Evolutionary conservation across 2,113 vertebrate genomes (phyloP).

Genomic region (Mungos mungo): DNA sequence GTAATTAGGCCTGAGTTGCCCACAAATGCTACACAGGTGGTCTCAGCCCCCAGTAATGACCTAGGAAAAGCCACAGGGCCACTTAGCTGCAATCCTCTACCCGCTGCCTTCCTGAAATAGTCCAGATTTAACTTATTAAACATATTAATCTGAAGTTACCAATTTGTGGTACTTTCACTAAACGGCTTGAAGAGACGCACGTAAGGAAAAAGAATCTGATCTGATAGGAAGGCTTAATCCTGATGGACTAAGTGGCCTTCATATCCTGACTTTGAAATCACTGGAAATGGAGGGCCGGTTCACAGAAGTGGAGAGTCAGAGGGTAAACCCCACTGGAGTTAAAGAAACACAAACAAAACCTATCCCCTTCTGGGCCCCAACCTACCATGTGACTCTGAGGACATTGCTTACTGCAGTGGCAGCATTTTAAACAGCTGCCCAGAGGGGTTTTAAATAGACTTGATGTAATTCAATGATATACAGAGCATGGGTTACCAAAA

Average conservation of each 20-base stretch:
- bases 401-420: slow-evolving; percentile 60
- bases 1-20: slow-evolving; percentile 59
- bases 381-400: slow-evolving; percentile 67
- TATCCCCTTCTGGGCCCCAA: background rate
- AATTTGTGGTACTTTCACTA: slow-evolving; percentile 58
- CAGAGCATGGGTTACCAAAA: slow-evolving; percentile 75
- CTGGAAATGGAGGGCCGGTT: background rate
- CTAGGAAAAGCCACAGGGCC: slow-evolving; percentile 35
- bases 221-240: background rate
- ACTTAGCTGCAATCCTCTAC: slow-evolving; percentile 46
- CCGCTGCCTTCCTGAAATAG: slow-evolving; percentile 54
- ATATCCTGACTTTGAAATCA: slow-evolving; percentile 57
- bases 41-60: slow-evolving; percentile 35
- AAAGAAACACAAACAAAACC: slow-evolving; percentile 74
- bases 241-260: slow-evolving; percentile 5
- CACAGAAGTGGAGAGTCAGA: slow-evolving; percentile 34
- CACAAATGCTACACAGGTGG: slow-evolving; percentile 81
- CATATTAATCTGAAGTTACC: slow-evolving; percentile 69
- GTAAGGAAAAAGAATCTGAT: slow-evolving; percentile 35
- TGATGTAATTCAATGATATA: slow-evolving; percentile 78
- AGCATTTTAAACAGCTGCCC: slow-evolving; percentile 71
- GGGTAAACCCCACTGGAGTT: slow-evolving; percentile 34
- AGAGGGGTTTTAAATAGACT: slow-evolving; percentile 73
- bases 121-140: slow-evolving; percentile 71
- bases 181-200: slow-evolving; percentile 22